Conservation (phyloP, 2,113 vertebrate species). For the Carassius auratus region DNA sequence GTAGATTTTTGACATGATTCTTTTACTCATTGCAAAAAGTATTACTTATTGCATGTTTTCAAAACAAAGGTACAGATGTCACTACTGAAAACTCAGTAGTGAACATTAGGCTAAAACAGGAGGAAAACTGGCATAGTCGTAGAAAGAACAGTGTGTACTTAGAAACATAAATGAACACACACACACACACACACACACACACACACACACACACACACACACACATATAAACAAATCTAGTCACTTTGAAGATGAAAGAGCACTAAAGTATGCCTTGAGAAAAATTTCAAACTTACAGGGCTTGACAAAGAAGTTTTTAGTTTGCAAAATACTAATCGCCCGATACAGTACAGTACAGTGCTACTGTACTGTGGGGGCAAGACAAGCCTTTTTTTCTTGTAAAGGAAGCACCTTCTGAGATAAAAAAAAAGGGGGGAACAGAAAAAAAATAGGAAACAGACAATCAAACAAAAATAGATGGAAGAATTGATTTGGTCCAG, state of each 20-base stretch:
- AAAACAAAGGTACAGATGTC: neutral
- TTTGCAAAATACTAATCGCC: constrained; percentile 1
- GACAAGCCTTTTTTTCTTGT: neutral
- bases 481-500: constrained; percentile 21
- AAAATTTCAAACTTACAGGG: constrained; percentile 16
- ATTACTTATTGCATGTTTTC: neutral
- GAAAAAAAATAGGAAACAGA: neutral
- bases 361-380: neutral
- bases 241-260: constrained; percentile 27
- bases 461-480: constrained; percentile 26
- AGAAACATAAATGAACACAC: constrained; percentile 4
- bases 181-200: neutral
- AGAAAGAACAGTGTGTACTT: neutral
- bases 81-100: neutral
- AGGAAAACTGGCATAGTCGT: neutral
- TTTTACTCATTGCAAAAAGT: neutral
- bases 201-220: neutral
- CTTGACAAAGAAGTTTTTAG: constrained; percentile 12
- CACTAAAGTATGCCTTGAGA: constrained; percentile 1
- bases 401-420: neutral
- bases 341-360: too few species aligned
- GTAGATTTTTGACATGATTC: neutral
- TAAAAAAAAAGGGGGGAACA: neutral
- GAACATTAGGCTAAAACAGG: neutral
- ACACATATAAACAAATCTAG: neutral